phyloP scores from a whole-genome alignment of 2,888 invertebrate species.

The Rhabditophanes sp. region DNA sequence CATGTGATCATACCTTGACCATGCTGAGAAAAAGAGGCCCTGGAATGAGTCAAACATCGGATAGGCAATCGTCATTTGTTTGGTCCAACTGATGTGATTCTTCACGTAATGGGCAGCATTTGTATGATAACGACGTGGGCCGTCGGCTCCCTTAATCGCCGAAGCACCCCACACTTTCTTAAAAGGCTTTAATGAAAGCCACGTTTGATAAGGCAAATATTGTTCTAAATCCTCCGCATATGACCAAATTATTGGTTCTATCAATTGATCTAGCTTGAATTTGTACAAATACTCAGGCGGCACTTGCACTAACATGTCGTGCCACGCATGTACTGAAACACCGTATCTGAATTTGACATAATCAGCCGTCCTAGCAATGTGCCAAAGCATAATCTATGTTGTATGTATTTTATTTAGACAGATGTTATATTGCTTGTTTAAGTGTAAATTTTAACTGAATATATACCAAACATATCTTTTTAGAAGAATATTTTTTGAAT shows the following conservation, averaged over 20 bases:
- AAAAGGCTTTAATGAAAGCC: conserved; percentile 48
- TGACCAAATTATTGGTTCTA: conserved; percentile 41
- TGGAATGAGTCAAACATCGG: conserved; percentile 31
- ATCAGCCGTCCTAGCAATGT: conserved; percentile 29
- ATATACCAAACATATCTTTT: no score
- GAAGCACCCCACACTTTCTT: conserved; percentile 56
- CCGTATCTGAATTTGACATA: conserved; percentile 18
- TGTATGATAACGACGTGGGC: conserved; percentile 44
- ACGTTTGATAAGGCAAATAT: conserved; percentile 46
- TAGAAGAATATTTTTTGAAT: no score
- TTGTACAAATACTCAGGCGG: conserved; percentile 19
- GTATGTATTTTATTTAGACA: no score
- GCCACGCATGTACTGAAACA: conserved; percentile 41
- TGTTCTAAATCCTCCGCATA: conserved; percentile 40
- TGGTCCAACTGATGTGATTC: conserved; percentile 48
- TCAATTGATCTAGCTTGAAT: conserved; percentile 18
- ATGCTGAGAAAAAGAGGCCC: conserved; percentile 25
- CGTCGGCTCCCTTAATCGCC: conserved; percentile 57
- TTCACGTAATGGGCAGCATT: conserved; percentile 47
- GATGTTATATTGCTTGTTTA: no score
- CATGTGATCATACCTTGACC: conserved; percentile 48
- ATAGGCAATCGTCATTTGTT: conserved; percentile 38
- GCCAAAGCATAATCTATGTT: conserved; percentile 35
- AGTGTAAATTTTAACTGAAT: no score
- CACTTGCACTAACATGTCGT: conserved; percentile 40